Conservation (phyloP, 2,888 invertebrate genomes). For the Zelleria hepariella region DNA sequence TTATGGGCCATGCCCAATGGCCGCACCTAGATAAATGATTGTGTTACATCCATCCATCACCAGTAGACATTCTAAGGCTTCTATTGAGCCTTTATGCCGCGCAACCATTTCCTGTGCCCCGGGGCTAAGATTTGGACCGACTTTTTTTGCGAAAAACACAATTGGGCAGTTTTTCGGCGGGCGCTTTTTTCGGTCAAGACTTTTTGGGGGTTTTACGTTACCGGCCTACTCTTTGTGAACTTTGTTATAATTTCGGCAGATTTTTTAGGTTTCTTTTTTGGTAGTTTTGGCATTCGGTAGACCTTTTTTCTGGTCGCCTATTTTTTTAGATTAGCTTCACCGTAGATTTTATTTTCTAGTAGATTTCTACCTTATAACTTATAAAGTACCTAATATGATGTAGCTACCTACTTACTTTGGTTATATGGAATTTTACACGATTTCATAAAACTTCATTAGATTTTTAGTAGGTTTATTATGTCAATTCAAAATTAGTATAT, state of each 20-base stretch:
- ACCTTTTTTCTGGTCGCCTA: not conserved
- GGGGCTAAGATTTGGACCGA: constrained; percentile 43
- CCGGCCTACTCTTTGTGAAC: constrained; percentile 33
- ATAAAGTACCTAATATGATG: no score
- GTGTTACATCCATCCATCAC: constrained; percentile 68
- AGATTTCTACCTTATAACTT: no score
- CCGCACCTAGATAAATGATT: constrained; percentile 57
- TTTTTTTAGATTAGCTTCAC: not conserved
- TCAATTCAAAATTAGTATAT: no score
- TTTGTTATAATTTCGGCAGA: constrained; percentile 17
- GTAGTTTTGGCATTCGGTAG: not conserved
- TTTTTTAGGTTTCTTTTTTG: constrained; percentile 26
- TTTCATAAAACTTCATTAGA: no score
- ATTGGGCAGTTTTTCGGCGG: constrained; percentile 40
- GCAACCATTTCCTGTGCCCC: constrained; percentile 62
- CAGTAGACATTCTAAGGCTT: constrained; percentile 53
- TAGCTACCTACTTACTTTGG: no score
- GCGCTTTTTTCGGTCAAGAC: constrained; percentile 47
- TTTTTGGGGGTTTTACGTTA: constrained; percentile 45
- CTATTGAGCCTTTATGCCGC: constrained; percentile 54
- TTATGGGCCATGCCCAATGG: constrained; percentile 47
- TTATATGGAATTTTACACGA: no score
- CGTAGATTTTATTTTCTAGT: no score
- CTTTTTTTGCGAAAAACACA: constrained; percentile 58
- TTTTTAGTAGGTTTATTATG: no score